Evolutionary conservation across 2,113 vertebrate species (phyloP).

Genomic region (Procavia capensis): DNA sequence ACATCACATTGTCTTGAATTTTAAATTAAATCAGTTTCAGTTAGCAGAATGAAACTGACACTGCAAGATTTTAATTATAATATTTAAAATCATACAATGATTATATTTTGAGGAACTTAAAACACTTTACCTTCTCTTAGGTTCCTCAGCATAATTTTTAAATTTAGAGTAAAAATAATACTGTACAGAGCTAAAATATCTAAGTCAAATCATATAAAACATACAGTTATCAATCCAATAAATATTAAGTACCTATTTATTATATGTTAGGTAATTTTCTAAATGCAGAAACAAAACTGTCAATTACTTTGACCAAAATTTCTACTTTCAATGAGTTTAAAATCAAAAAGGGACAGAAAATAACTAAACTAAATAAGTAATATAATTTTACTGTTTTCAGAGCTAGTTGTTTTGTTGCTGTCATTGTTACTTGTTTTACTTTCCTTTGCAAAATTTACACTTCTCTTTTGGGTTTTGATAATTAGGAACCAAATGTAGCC

Average conservation of each 20-base stretch:
- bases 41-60: background rate
- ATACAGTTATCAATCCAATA: background rate
- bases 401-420: background rate
- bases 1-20: background rate
- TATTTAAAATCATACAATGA: background rate
- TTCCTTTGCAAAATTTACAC: background rate
- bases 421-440: too few relatives aligned
- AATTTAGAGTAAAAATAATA: background rate
- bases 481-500: background rate
- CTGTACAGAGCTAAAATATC: background rate
- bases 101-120: slow-evolving; percentile 11
- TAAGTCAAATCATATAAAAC: background rate
- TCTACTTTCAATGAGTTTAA: background rate
- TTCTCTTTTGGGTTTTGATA: background rate
- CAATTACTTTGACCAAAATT: background rate
- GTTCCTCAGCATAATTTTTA: background rate
- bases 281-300: background rate
- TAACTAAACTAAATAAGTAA: background rate
- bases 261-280: background rate
- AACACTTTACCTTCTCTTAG: background rate
- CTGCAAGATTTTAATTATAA: background rate
- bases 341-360: background rate
- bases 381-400: background rate
- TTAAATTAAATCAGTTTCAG: background rate
- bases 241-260: background rate